These are phyloP conservation scores for Grallaria varia DNA, from an alignment of 2,113 vertebrate genomes.

Conservation along the genomic window DNA sequence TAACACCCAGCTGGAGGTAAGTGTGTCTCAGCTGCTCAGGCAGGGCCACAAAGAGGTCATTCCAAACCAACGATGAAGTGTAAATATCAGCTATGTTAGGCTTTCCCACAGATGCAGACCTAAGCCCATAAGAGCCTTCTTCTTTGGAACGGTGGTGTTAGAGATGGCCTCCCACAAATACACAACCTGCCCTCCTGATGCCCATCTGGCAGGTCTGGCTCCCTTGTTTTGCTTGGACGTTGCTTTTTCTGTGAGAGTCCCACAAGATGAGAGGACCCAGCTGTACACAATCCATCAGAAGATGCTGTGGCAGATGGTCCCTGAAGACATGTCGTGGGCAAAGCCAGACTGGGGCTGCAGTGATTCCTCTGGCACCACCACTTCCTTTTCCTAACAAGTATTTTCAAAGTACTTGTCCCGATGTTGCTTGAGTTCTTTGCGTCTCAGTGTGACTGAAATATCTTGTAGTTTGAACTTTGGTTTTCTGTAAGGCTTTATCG, in stretches of 20 bases:
- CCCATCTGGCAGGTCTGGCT: background rate
- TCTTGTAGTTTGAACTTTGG: background rate
- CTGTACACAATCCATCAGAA: background rate
- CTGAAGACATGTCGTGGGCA: accelerated
- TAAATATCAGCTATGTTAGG: background rate
- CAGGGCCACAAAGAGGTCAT: background rate
- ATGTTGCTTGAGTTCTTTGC: background rate
- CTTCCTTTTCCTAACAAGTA: background rate
- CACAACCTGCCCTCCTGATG: background rate
- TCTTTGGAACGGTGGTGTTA: accelerated
- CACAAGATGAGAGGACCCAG: background rate
- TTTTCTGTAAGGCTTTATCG: background rate
- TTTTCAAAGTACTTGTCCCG: background rate
- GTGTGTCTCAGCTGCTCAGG: background rate
- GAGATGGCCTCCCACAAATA: background rate
- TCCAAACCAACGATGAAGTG: background rate
- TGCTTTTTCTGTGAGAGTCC: background rate
- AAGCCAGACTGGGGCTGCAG: background rate
- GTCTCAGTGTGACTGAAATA: background rate
- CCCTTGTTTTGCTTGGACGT: background rate
- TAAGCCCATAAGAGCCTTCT: background rate
- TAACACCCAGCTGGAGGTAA: slow-evolving; percentile 7
- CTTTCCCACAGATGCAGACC: background rate
- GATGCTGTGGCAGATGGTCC: background rate
- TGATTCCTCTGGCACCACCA: background rate